Conservation (phyloP, 2,888 invertebrate genomes). For the Drosophila neonasuta region DNA sequence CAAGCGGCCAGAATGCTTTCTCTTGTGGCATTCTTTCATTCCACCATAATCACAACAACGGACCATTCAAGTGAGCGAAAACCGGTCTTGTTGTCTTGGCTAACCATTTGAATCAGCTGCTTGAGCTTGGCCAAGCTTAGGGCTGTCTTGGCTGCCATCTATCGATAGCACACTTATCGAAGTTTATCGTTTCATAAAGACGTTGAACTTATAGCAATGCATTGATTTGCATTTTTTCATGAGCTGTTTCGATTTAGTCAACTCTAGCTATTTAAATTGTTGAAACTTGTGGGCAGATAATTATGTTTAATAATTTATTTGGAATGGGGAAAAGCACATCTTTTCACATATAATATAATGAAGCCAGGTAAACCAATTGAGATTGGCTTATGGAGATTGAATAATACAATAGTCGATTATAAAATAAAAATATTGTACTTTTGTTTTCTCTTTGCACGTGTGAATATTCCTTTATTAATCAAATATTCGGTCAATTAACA, state of each 20-base stretch:
- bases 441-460: too few relatives aligned
- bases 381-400: neutral
- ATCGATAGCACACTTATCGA: slow-evolving; percentile 34
- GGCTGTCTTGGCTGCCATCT: slow-evolving; percentile 8
- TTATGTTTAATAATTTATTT: too few relatives aligned
- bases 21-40: slow-evolving; percentile 59
- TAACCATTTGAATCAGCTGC: slow-evolving; percentile 41
- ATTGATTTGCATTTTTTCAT: slow-evolving; percentile 1
- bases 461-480: too few relatives aligned
- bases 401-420: too few relatives aligned
- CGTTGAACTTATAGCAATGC: neutral
- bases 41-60: slow-evolving; percentile 48
- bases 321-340: neutral
- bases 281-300: neutral
- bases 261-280: too few relatives aligned
- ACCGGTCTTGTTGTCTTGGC: slow-evolving; percentile 55
- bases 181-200: neutral
- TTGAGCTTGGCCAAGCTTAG: slow-evolving; percentile 24
- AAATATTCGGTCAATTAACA: too few relatives aligned
- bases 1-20: slow-evolving; percentile 60
- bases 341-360: neutral
- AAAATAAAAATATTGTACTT: too few relatives aligned
- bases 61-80: slow-evolving; percentile 22
- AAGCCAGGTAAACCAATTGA: too few relatives aligned
- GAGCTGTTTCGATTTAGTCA: neutral